These are phyloP conservation scores for Oplegnathus fasciatus DNA, from an alignment of 2,113 vertebrate genomes.

Conservation along the genomic window DNA sequence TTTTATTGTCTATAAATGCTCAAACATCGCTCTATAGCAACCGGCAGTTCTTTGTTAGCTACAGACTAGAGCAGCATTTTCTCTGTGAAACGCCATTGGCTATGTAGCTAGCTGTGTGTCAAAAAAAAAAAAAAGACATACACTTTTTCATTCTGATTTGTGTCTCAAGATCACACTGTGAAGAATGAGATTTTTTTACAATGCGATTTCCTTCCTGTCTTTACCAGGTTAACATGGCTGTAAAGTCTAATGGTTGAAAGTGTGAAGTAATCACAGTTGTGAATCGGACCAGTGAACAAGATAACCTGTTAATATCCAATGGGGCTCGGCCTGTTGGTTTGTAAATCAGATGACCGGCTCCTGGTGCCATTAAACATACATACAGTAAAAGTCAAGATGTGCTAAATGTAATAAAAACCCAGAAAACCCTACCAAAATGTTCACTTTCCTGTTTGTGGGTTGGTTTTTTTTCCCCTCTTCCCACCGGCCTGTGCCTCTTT, in stretches of 20 bases:
- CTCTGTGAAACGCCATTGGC: neutral
- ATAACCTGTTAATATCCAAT: conserved; percentile 81
- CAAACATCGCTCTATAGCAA: neutral
- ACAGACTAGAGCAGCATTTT: neutral
- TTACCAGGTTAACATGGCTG: conserved; percentile 72
- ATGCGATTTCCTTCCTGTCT: conserved; percentile 47
- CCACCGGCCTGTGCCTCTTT: conserved; percentile 4
- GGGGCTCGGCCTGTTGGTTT: conserved; percentile 72
- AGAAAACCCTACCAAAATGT: conserved; percentile 12
- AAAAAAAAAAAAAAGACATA: neutral
- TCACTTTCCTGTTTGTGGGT: neutral
- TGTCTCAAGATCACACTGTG: conserved; percentile 50
- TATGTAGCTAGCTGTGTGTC: neutral
- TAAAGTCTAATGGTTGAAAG: conserved; percentile 79
- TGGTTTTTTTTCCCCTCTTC: neutral
- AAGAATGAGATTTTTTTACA: conserved; percentile 67
- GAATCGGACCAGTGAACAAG: conserved; percentile 83
- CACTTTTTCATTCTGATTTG: conserved; percentile 2
- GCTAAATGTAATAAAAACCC: conserved; percentile 49
- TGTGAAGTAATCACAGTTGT: conserved; percentile 79
- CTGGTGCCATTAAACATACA: conserved; percentile 51
- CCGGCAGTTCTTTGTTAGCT: neutral
- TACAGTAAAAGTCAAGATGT: conserved; percentile 53
- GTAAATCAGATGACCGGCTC: conserved; percentile 68
- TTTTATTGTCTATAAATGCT: neutral